Conservation (phyloP, 2,797 vertebrate genomes). For the Sciurus carolinensis region DNA sequence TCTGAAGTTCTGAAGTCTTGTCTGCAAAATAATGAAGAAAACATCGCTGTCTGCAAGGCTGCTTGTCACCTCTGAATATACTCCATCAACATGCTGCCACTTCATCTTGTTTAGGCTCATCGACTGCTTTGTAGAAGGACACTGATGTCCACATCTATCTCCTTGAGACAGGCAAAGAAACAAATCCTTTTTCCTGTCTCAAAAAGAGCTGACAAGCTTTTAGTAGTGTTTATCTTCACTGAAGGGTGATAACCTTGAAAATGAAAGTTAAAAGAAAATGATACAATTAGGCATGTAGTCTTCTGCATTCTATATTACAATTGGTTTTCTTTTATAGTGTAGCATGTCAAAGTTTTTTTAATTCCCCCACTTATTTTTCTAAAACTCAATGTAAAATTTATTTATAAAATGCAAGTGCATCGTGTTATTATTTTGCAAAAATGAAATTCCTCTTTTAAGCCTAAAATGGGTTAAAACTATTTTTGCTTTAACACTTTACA, state of each 20-base stretch:
- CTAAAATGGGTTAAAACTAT: background rate
- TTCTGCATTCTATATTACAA: background rate
- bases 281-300: constrained; percentile 28
- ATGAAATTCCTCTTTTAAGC: background rate
- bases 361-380: background rate
- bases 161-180: constrained; percentile 74
- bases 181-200: constrained; percentile 71
- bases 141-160: constrained; percentile 63
- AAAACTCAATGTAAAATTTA: constrained; percentile 62
- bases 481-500: background rate
- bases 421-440: constrained; percentile 48
- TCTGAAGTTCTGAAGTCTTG: constrained; percentile 55
- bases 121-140: constrained; percentile 72
- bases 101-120: constrained; percentile 67
- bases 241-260: constrained; percentile 81
- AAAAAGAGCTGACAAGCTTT: constrained; percentile 74
- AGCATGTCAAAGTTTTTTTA: background rate
- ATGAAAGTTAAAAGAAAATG: constrained; percentile 74
- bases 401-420: background rate
- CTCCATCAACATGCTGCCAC: constrained; percentile 64
- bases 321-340: constrained; percentile 27
- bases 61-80: constrained; percentile 44
- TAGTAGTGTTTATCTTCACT: constrained; percentile 77
- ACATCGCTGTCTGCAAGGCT: constrained; percentile 36
- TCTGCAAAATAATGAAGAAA: constrained; percentile 71